Base-by-base conservation (phyloP, 2,888 invertebrate genomes). In the Lasiommata megera region DNA sequence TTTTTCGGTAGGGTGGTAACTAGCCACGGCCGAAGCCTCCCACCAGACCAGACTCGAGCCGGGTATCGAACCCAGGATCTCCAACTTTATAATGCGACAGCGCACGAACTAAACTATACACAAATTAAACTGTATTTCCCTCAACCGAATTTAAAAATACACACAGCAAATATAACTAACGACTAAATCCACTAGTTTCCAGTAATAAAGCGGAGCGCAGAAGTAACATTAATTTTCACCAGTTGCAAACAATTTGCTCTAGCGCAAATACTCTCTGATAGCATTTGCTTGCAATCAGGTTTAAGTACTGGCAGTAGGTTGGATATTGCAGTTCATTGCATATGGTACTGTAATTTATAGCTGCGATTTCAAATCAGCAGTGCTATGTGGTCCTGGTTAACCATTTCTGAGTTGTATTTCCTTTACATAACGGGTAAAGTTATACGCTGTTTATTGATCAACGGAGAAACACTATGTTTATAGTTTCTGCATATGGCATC, bases 261-360 rank as follows among this genome's bases (percentile, higher is more conserved):
- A 58, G 37, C 17, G 62, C 56, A 62, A 62, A 64, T 58, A 62
- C 57, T 58, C 58, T 47, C 40, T 46, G 54, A 54, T 38, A 62
- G 56, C 58, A 56, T 62, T 62, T 62, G 53, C 56, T 54, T 43
- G 62, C 62, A 62, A 64, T 62, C 54, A 62, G 55, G 56, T 60
- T 52, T 31, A 41, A 17, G 17, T 31, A 14, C 29, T 41, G n/a
- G 28, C 6, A 12, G 40, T 38, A 41, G 23, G n/a, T 31, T 37
- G 14, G 29, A 28, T 44, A 56, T 44, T 37, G 40, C 43, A 37
- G 50, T 56, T 51, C 56, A 37, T 43, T 50, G 56, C 11, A 29
- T 29, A 51, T 34, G 12, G 34, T 46, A 11, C 31, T 31, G 46
- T 16, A 46, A 31, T 46, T 16, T 31, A 46, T 31, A 46, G 46